These are phyloP conservation scores for Cavia aperea DNA, from an alignment of 2,113 vertebrate genomes.

Conservation along the genomic window DNA sequence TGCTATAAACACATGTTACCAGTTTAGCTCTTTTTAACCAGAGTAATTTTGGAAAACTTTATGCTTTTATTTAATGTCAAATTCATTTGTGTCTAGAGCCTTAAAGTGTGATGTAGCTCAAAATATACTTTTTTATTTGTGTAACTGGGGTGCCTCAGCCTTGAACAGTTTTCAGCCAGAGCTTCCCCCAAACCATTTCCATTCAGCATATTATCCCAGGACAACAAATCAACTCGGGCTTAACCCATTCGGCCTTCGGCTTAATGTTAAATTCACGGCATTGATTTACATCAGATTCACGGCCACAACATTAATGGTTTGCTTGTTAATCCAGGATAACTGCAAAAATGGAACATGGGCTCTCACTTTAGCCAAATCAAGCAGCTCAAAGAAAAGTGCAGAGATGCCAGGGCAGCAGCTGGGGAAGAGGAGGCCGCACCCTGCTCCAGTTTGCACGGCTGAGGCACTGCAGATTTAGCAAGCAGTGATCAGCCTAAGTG, in stretches of 20 bases:
- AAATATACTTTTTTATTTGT: not conserved
- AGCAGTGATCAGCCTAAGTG: not conserved
- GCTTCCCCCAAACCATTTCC: not conserved
- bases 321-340: not conserved
- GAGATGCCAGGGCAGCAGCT: not conserved
- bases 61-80: slow-evolving; percentile 37
- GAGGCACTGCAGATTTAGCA: not conserved
- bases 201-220: not conserved
- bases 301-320: not conserved
- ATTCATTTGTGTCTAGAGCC: not conserved
- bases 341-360: not conserved
- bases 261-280: slow-evolving; percentile 1
- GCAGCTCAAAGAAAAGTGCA: not conserved
- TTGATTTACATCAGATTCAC: not conserved
- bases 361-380: not conserved
- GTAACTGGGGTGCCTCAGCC: not conserved
- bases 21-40: slow-evolving; percentile 21
- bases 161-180: not conserved
- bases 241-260: not conserved
- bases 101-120: slow-evolving; percentile 19
- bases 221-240: not conserved
- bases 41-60: not conserved
- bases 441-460: not conserved
- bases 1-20: not conserved
- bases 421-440: not conserved